Base-by-base conservation (phyloP, 2,797 vertebrate species). In the Myripristis murdjan region DNA sequence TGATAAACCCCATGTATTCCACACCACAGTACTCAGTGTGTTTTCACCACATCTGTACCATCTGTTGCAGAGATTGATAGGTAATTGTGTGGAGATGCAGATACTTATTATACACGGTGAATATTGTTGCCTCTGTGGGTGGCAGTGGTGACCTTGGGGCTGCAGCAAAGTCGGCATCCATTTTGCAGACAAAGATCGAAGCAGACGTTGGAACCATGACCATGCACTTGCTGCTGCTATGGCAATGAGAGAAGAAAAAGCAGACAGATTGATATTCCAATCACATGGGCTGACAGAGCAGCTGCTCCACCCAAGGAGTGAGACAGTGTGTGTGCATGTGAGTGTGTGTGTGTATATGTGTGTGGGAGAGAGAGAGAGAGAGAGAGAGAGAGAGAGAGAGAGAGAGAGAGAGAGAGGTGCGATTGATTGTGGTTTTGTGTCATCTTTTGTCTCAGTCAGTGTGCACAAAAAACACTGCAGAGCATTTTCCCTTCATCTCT, bases 171-270 rank as follows among this genome's bases (percentile, higher is more conserved):
- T 43, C 35, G 52, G 53, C 51, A 54, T 85, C 75, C 87, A 80
- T 89, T 88, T 86, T 77, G 39, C 73, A 71, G 76, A 83, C 33
- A 73, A 80, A 74, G 73, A 83, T 83, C 71, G 37, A 47, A 81
- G 77, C 76, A 83, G 79, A 77, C 73, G 15, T 49, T 63, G 46
- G 89, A 90, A 92, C 71, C 85, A 91, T 94, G 90, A 93, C 88
- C 57, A 26, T 72, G 89, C 90, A 83, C 74, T 88, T 87, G 68
- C 84, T 91, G 92, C 94, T 93, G 87, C 91, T 75, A 86, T 91
- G 75, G 91, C 12, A 26, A 94, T 62, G 57, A 65, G 69, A 85
- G 66, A 81, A 60, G 78, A 82, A 82, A 87, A 86, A 59, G 53
- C 77, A 71, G 73, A 60, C 63, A 51, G 81, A 87, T 88, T 92